Evolutionary conservation across 1,140 invertebrate species (phyloP), one percentile per base, ranked within the genome.

Genomic region (Bombus haemorrhoidalis): DNA sequence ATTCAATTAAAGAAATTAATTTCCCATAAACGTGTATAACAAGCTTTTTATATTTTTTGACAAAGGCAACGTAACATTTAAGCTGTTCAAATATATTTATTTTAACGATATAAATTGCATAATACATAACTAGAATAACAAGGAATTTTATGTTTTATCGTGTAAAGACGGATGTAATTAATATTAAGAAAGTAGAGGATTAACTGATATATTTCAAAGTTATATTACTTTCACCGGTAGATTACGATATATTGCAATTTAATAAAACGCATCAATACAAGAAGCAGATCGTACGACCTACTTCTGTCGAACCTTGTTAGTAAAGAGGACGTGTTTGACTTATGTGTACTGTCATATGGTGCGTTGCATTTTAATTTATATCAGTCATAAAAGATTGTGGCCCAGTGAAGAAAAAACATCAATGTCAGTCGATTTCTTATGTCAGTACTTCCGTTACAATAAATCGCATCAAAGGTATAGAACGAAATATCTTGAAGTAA

Each of bases 291-390:
- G 53, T 28, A 43, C 72, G 72, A 39, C 81, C 81, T 47, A 82
- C 81, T 64, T 82, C 34, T 75, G 81, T 75, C 81, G 81, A 82
- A 37, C 57, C 72, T 82, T 75, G 72, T 82, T 82, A 66, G 72
- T 47, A 82, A 82, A 47, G 72, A 32, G 81, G 81, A 75, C 81
- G n/a, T 47, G 81, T 74, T 75, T 75, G 81, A 64, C 39, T 75
- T 62, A 39, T 81, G 47, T 25, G 79, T 25, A 9, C 57, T 47
- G 81, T 47, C 32, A 43, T 39, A 28, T 25, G 34, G 37, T 25
- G 57, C 41, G 41, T 28, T 59, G 72, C 57, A 82, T 82, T 64
- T 64, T 75, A 82, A 82, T 82, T 82, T 64, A 37, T 64, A 37
- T 5, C 8, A 64, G 72, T 37, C 81, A 10, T 41, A 64, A 75